Conservation (phyloP, 2,888 invertebrate genomes). For the Ferdinandea cuprea region DNA sequence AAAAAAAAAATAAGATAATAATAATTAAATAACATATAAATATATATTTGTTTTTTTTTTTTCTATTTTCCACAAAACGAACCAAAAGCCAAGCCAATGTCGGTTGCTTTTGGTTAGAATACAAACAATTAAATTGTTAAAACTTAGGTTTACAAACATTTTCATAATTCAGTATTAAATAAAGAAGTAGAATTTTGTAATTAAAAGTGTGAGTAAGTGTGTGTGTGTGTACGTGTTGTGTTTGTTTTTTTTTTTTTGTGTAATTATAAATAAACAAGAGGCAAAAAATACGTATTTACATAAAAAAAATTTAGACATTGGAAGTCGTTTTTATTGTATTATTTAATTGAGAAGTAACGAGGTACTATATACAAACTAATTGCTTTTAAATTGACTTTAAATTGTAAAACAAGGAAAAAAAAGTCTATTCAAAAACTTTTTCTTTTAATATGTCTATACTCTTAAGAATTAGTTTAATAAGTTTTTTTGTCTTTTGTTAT, state of each 20-base stretch:
- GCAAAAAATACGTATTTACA: constrained; percentile 60
- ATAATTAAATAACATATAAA: constrained; percentile 74
- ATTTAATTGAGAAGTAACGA: constrained; percentile 41
- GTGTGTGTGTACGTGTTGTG: constrained; percentile 2
- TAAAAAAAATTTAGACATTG: constrained; percentile 53
- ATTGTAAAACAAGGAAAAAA: constrained; percentile 16
- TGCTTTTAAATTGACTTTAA: constrained; percentile 52
- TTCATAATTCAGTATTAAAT: constrained; percentile 60
- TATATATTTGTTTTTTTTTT: constrained; percentile 39
- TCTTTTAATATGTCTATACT: constrained; percentile 36
- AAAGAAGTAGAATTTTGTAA: constrained; percentile 26
- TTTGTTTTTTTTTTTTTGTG: no score
- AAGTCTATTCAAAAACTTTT: constrained; percentile 46
- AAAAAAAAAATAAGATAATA: constrained; percentile 66
- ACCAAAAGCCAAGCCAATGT: constrained; percentile 30
- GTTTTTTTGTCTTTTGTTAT: constrained; percentile 69
- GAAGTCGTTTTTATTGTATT: constrained; percentile 14
- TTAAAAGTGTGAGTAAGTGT: constrained; percentile 28
- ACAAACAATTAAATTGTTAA: constrained; percentile 73
- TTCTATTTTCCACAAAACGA: constrained; percentile 65
- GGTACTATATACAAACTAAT: constrained; percentile 63
- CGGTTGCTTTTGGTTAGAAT: constrained; percentile 51
- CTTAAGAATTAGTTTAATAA: constrained; percentile 51
- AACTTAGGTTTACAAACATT: constrained; percentile 54
- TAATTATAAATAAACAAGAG: constrained; percentile 69